phyloP scores from a whole-genome alignment of 2,888 invertebrate genomes.

The Sericinus montela region DNA sequence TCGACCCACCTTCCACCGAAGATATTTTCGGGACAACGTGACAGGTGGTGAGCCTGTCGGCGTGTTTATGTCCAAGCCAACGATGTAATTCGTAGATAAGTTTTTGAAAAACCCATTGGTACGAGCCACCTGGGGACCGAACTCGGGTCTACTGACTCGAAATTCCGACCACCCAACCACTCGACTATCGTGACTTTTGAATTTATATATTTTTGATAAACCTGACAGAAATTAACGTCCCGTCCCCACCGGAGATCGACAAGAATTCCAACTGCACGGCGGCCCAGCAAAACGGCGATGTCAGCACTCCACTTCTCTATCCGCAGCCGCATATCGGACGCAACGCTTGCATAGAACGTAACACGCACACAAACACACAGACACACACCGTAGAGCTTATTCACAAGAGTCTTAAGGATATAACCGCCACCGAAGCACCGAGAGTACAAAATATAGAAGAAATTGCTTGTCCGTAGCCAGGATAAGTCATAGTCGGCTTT shows the following conservation, averaged over 20 bases:
- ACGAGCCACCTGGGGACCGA: no score
- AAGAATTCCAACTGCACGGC: conserved; percentile 59
- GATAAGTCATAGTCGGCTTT: conserved; percentile 32
- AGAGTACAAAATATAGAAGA: conserved; percentile 41
- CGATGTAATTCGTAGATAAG: no score
- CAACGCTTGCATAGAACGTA: conserved; percentile 91
- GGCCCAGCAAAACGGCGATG: conserved; percentile 42
- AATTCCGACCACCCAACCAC: no score
- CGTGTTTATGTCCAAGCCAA: no score
- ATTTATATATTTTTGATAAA: no score
- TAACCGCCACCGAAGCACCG: conserved; percentile 34
- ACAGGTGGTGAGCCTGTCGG: no score
- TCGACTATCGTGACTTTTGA: no score
- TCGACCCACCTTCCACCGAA: no score
- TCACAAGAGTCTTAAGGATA: conserved; percentile 83
- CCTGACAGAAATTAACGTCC: conserved; percentile 20
- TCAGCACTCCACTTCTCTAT: conserved; percentile 74
- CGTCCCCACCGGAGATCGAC: conserved; percentile 42
- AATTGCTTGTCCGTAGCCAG: conserved; percentile 62
- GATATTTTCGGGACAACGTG: no score
- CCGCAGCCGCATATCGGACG: conserved; percentile 90
- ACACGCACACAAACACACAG: conserved; percentile 79
- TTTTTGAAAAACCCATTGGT: no score
- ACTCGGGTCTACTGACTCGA: no score
- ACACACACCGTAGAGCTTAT: conserved; percentile 75